A percentile compares a stretch with the other conserved stretches of the same genome.
phyloP scores from a whole-genome alignment of 2,888 invertebrate genomes.

The Limnephilus lunatus region DNA sequence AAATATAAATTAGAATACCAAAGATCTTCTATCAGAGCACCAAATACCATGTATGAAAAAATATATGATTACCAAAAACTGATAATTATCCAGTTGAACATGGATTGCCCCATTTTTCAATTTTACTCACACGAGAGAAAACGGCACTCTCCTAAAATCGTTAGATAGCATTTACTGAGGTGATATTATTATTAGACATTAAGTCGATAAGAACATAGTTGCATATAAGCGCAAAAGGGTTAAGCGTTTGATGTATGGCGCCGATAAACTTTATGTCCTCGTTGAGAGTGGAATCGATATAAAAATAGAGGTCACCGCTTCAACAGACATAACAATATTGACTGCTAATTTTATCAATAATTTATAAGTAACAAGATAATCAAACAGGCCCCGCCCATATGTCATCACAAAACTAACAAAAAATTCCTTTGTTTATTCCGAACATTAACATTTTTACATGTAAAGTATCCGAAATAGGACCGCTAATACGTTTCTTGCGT shows the following conservation, averaged over 20 bases:
- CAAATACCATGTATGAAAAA: too few species aligned
- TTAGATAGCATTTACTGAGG: too few species aligned
- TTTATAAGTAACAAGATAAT: background rate
- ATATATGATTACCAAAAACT: too few species aligned
- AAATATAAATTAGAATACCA: too few species aligned
- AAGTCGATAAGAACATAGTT: too few species aligned
- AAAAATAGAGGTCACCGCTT: background rate
- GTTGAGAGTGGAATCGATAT: background rate
- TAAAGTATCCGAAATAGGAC: background rate
- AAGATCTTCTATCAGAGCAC: too few species aligned
- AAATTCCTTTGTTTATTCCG: conserved; percentile 11
- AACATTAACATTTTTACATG: background rate
- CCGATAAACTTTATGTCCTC: background rate
- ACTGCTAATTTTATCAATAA: background rate
- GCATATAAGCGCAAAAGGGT: background rate
- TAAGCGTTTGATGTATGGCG: background rate
- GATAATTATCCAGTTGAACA: too few species aligned
- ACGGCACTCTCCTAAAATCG: too few species aligned
- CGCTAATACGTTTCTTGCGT: conserved; percentile 7
- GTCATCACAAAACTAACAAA: conserved; percentile 4
- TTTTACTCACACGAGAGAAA: too few species aligned
- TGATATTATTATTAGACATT: too few species aligned
- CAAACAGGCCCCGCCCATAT: background rate
- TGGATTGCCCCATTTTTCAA: too few species aligned
- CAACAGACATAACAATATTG: background rate